Conservation (phyloP, 2,113 vertebrate genomes). For the Anhinga anhinga region DNA sequence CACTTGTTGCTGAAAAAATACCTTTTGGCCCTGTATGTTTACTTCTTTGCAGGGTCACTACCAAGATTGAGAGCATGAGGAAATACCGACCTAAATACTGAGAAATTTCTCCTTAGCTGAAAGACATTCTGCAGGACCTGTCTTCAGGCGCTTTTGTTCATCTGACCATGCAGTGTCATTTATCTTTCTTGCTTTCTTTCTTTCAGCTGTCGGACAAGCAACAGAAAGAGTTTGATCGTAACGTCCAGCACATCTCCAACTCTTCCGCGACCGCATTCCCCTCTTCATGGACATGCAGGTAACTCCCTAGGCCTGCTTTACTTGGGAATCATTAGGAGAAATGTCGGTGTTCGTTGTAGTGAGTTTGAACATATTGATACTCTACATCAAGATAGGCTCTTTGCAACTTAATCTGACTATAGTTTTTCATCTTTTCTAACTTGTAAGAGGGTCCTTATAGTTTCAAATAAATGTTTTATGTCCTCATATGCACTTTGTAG, state of each 20-base stretch:
- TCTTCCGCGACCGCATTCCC: constrained; percentile 92
- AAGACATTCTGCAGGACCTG: neutral
- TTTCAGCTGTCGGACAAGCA: constrained; percentile 94
- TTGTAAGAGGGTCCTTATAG: neutral
- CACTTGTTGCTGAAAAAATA: neutral
- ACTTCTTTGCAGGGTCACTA: neutral
- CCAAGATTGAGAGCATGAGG: neutral
- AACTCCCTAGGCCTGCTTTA: constrained; percentile 22
- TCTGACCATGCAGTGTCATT: neutral
- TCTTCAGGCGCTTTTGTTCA: neutral
- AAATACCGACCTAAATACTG: neutral
- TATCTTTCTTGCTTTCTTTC: neutral
- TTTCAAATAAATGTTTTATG: neutral
- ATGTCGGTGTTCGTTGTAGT: neutral
- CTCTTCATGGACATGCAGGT: constrained; percentile 93
- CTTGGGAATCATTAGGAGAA: neutral
- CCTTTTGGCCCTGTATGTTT: neutral
- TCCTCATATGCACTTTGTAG: neutral
- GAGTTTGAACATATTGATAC: neutral
- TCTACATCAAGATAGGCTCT: neutral
- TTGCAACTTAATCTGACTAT: neutral
- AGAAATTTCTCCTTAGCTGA: neutral
- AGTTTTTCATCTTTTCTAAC: neutral
- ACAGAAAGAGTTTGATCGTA: constrained; percentile 97
- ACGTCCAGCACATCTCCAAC: constrained; percentile 98